Evolutionary conservation across 2,888 invertebrate genomes (phyloP).

Genomic region (Pemphredon lugubris): DNA sequence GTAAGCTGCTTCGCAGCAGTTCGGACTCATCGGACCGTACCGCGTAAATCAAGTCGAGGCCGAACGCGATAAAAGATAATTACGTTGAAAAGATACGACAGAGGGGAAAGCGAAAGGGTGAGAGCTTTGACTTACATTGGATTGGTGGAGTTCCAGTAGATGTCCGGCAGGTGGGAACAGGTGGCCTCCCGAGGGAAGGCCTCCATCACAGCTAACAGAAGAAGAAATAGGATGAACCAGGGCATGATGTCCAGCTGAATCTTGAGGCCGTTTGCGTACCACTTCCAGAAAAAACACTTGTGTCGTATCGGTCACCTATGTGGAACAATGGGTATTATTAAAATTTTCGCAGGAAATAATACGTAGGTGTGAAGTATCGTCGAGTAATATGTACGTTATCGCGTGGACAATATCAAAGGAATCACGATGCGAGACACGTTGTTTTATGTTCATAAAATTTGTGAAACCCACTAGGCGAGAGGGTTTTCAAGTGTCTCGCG

Average conservation of each 20-base stretch:
- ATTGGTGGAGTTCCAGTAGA: conserved; percentile 83
- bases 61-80: conserved; percentile 32
- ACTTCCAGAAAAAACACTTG: conserved; percentile 68
- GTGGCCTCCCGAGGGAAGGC: conserved; percentile 82
- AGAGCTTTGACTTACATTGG: conserved; percentile 82
- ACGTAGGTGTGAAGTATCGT: too few species aligned
- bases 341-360: too few species aligned
- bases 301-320: conserved; percentile 69
- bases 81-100: conserved; percentile 15
- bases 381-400: too few species aligned
- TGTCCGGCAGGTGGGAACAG: conserved; percentile 82
- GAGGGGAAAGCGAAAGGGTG: conserved; percentile 6
- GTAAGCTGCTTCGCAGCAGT: conserved; percentile 17
- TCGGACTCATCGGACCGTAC: conserved; percentile 10
- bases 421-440: too few species aligned
- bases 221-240: conserved; percentile 82
- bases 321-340: conserved; percentile 2
- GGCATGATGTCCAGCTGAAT: conserved; percentile 81
- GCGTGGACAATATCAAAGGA: too few species aligned
- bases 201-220: conserved; percentile 82
- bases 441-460: too few species aligned
- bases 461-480: too few species aligned
- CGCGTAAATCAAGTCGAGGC: conserved; percentile 11
- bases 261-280: conserved; percentile 78
- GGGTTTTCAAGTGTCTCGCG: too few species aligned